Evolutionary conservation across 2,113 vertebrate genomes (phyloP), one percentile per base, ranked within the genome.

Genomic region (Puma concolor): DNA sequence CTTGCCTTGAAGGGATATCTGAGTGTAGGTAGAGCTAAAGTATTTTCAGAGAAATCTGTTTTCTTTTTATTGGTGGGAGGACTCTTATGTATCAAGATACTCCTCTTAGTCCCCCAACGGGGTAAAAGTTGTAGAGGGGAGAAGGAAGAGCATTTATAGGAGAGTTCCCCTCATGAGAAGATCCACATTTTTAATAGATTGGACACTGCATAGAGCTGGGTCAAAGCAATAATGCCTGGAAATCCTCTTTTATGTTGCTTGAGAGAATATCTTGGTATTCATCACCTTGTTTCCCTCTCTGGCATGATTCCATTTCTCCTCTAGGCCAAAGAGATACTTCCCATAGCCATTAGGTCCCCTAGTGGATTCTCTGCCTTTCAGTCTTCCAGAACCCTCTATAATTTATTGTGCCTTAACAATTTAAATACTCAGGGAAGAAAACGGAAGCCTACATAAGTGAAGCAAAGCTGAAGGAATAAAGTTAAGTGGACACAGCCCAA

Each of bases 381-480:
- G n/a, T 67, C 52, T 95, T 97, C 50, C 36, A 60, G 9, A 44
- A 57, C 14, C 9, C 23, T 86, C 36, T 84, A 67, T 80, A 87
- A 94, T 69, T 96, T 83, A 94, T 91, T 89, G 25, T 83, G 48
- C 63, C 17, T 89, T 97, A 80, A 89, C 7, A 57, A 83, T 89
- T 74, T 89, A 84, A 89, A 94, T 95, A 60, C 19, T 48, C 84
- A n/a, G 48, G 91, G 71, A 27, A 74, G 4, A 96, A 90, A 63
- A 74, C 25, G 41, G 17, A 6, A 64, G 31, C 29, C n/a, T 71
- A 19, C 31, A 44, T 19, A 81, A 87, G 16, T 63, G 38, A 88
- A 77, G 54, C 27, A 52, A 93, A 97, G 38, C 19, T 83, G 29
- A 69, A 50, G 44, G 38, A 52, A 63, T 14, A 60, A 76, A 89